Evolutionary conservation across 1,140 invertebrate genomes (phyloP).

Genomic region (Macrobrachium rosenbergii): DNA sequence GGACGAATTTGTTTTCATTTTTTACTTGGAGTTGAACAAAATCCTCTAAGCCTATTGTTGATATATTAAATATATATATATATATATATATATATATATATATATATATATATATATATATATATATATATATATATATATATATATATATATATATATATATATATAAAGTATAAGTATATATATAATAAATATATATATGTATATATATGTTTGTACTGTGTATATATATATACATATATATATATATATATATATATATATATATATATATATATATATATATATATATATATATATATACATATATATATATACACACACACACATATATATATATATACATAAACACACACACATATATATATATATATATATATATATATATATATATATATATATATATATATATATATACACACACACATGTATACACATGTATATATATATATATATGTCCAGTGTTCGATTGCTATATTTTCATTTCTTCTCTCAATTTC

Average conservation of each 20-base stretch:
- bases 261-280: neutral
- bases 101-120: constrained; percentile 1
- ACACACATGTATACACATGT: neutral
- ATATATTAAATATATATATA: neutral
- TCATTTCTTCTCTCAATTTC: too few relatives aligned
- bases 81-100: neutral
- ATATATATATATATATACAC: neutral
- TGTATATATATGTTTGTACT: neutral
- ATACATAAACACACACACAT: neutral
- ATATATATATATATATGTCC: neutral
- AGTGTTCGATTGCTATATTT: too few relatives aligned
- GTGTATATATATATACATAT: neutral
- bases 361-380: constrained; percentile 13
- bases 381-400: neutral
- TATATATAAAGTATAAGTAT: constrained; percentile 2
- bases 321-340: neutral
- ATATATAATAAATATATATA: too few relatives aligned
- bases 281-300: constrained; percentile 18
- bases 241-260: neutral
- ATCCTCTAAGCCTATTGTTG: neutral
- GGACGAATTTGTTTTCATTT: neutral
- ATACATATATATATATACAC: neutral
- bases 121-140: constrained; percentile 27
- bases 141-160: constrained; percentile 21
- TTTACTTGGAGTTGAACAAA: neutral